Base-by-base conservation (phyloP, 2,888 invertebrate genomes). In the Chouioia cunea region DNA sequence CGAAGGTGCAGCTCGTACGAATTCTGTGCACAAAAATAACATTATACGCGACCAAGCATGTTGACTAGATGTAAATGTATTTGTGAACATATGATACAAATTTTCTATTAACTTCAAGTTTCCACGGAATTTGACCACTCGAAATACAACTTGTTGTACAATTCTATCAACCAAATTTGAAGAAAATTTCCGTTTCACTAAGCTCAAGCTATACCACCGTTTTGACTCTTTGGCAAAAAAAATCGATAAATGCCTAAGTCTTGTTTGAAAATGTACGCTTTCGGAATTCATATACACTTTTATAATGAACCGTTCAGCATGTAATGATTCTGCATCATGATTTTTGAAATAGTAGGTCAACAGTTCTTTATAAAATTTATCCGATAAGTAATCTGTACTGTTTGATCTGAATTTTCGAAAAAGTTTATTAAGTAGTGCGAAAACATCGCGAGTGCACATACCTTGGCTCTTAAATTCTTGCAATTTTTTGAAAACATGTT, bases 311-410 rank as follows among this genome's bases (percentile, higher is more conserved):
- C 64, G 47, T 47, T 70, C 52, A 2, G 43, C 58, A 20, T 59
- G 44, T 2, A 2, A 59, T n/a, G 59, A 56, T 18, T 70, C 70
- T 4, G 47, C 16, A n/a, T 64, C 36, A 2, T 12, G 2, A n/a
- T 59, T 64, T 8, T 18, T 44, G 0, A 82, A 68, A 58, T 79
- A 81, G 43, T 73, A 76, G 10, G 58, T 56, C 0, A 82, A 22
- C 8, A 82, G 57, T 4, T 73, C 48, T n/a, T 76, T 68, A 43
- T 76, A 77, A 36, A 79, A 77, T 15, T 79, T 77, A 3, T 79
- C 78, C 0, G 78, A 70, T 14, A 81, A 27, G 1, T 50, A 12
- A 53, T 73, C 70, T 12, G 20, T 62, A 27, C 68, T 67, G 4
- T 68, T 54, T 0, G 70, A 50, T 20, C 59, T 70, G 14, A 73